Conservation (phyloP, 2,113 vertebrate species). For the Spilogale gracilis region DNA sequence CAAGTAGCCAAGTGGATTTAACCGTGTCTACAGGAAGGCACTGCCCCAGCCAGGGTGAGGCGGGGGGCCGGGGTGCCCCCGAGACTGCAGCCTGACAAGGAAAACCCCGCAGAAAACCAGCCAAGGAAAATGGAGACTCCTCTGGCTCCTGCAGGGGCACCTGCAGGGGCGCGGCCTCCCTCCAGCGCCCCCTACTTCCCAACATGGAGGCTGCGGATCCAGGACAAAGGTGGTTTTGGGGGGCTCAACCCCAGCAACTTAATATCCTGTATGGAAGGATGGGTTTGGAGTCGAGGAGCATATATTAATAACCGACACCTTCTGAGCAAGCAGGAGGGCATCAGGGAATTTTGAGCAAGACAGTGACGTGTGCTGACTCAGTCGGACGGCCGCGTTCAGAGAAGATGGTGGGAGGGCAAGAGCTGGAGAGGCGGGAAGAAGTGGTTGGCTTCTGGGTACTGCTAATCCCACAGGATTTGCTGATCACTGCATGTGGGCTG, state of each 20-base stretch:
- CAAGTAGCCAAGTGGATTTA: neutral
- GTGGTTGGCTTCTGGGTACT: neutral
- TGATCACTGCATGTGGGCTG: neutral
- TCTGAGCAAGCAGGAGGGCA: neutral
- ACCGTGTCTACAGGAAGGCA: neutral
- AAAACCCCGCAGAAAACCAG: neutral
- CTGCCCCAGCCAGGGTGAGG: accelerated
- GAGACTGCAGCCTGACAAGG: accelerated
- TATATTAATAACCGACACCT: neutral
- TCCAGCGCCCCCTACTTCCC: neutral
- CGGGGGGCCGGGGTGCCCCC: accelerated
- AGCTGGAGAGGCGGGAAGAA: neutral
- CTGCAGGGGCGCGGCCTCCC: accelerated
- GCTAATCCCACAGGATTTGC: neutral
- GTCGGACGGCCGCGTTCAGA: neutral
- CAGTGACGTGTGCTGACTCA: constrained; percentile 29
- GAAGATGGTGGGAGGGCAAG: neutral
- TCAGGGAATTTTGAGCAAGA: neutral
- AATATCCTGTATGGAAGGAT: neutral
- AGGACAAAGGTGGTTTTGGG: neutral
- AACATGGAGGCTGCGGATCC: too few relatives aligned
- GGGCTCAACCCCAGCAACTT: neutral
- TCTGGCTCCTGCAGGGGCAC: neutral
- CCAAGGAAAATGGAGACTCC: neutral
- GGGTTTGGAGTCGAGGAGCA: neutral